Evolutionary conservation across 2,797 vertebrate genomes (phyloP).

Genomic region (Botia kubotai): DNA sequence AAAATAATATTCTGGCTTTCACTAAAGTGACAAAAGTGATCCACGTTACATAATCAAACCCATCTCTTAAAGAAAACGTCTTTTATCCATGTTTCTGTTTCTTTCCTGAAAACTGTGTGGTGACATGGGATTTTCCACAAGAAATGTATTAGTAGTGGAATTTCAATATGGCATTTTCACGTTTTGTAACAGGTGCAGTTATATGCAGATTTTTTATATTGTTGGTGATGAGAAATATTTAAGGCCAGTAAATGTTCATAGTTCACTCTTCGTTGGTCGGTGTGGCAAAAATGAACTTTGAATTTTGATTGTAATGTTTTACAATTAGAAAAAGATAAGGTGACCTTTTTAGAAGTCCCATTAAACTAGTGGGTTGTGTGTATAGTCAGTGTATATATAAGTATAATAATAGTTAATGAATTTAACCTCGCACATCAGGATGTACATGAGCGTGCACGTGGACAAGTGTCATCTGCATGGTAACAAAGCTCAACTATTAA

Average conservation of each 20-base stretch:
- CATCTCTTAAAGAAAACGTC: neutral
- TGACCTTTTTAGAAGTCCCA: neutral
- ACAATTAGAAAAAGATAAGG: neutral
- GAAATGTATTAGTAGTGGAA: no score
- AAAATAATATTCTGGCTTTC: no score
- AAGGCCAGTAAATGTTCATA: neutral
- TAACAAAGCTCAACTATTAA: conserved; percentile 29
- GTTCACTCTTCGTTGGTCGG: neutral
- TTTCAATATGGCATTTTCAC: no score
- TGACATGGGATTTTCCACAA: no score
- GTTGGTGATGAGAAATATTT: neutral
- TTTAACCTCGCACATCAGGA: neutral
- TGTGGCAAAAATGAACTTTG: no score
- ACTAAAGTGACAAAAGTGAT: no score
- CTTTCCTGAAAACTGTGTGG: no score
- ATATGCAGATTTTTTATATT: no score
- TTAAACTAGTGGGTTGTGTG: conserved; percentile 2
- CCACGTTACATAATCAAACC: neutral
- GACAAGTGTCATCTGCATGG: conserved; percentile 3
- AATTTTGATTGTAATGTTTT: neutral
- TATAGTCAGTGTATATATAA: neutral
- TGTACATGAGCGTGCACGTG: conserved; percentile 2
- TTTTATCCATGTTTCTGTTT: neutral
- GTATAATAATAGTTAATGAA: neutral
- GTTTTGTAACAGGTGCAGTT: no score